Conservation (phyloP, 2,888 invertebrate species). For the Sinopyrophorus schimmeli region DNA sequence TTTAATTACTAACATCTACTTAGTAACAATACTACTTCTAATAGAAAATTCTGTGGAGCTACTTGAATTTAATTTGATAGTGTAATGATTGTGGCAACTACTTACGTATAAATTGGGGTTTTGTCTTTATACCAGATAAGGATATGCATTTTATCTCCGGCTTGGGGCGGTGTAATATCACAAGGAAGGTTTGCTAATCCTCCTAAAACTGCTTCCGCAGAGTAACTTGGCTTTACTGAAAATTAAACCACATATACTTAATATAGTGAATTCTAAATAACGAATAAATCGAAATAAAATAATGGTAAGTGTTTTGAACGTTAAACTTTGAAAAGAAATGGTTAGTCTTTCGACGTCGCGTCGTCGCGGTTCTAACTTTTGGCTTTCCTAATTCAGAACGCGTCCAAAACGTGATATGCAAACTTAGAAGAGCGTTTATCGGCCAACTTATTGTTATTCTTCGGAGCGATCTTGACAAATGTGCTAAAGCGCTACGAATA, state of each 20-base stretch:
- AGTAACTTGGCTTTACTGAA: conserved; percentile 16
- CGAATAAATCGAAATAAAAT: no score
- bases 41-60: no score
- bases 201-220: conserved; percentile 24
- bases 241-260: conserved; percentile 14
- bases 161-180: conserved; percentile 24
- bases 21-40: no score
- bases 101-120: conserved; percentile 26
- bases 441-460: conserved; percentile 49
- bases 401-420: conserved; percentile 45
- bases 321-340: no score
- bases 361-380: conserved; percentile 40
- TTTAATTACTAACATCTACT: no score
- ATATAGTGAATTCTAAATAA: no score
- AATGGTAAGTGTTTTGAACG: no score
- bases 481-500: conserved; percentile 44
- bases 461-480: conserved; percentile 50
- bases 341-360: no score
- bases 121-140: conserved; percentile 27
- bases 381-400: conserved; percentile 41
- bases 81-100: no score
- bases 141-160: conserved; percentile 25
- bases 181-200: conserved; percentile 27
- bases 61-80: no score
- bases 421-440: conserved; percentile 46